phyloP scores from a whole-genome alignment of 2,113 vertebrate species.

The Psittacus erithacus region DNA sequence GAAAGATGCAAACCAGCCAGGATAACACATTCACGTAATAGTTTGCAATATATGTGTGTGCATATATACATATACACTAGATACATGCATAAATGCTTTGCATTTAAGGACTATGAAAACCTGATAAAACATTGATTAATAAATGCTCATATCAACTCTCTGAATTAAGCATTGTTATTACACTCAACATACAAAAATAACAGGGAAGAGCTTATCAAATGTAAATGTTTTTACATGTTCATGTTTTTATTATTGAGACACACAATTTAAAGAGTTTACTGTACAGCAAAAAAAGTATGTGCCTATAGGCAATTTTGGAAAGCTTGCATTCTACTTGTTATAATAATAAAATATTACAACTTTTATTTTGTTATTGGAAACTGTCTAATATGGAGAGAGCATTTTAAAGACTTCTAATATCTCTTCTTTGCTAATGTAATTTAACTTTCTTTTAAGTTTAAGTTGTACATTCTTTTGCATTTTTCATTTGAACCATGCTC shows the following conservation, averaged over 20 bases:
- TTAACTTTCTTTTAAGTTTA: not conserved
- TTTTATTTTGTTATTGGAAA: conserved; percentile 55
- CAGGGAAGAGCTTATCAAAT: not conserved
- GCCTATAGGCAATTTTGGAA: conserved; percentile 56
- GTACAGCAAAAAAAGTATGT: not conserved
- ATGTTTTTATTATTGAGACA: conserved; percentile 31
- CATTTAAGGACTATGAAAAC: not conserved
- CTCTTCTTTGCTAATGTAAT: not conserved
- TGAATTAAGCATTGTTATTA: not conserved
- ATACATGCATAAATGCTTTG: not conserved
- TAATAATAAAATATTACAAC: conserved; percentile 62
- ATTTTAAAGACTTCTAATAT: conserved; percentile 2
- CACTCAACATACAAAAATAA: not conserved
- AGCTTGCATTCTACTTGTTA: conserved; percentile 59
- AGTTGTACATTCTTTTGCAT: not conserved
- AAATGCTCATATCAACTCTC: not conserved
- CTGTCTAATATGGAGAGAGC: not conserved
- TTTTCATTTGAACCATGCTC: not conserved
- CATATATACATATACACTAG: not conserved
- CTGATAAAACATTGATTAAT: conserved; percentile 11
- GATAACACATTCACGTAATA: not conserved
- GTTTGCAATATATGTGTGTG: not conserved
- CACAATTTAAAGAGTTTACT: conserved; percentile 48
- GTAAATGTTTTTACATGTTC: not conserved
- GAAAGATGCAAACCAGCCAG: not conserved